These are phyloP conservation scores for Artibeus lituratus DNA, from an alignment of 2,797 vertebrate genomes.

Conservation along the genomic window DNA sequence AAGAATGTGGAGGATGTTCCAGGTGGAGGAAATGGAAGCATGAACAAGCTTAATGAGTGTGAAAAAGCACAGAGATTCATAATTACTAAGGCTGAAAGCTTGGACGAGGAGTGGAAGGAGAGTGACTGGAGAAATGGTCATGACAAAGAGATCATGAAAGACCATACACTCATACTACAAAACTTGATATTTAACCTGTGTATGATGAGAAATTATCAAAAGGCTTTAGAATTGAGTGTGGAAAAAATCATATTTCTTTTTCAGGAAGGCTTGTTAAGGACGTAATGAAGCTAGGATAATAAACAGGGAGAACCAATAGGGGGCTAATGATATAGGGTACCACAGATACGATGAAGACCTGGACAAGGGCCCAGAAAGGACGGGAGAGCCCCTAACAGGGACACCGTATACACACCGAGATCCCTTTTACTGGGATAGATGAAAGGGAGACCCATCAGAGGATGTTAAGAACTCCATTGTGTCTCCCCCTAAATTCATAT, in stretches of 20 bases:
- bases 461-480: neutral
- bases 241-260: neutral
- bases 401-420: fast-evolving
- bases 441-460: neutral
- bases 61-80: neutral
- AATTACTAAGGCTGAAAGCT: neutral
- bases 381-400: neutral
- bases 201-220: neutral
- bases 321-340: neutral
- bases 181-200: neutral
- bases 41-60: neutral
- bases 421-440: neutral
- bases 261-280: neutral
- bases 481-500: neutral
- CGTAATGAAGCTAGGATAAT: neutral
- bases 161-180: neutral
- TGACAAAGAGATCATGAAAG: neutral
- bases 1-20: neutral
- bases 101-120: neutral
- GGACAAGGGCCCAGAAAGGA: neutral
- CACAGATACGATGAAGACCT: neutral
- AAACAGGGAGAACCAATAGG: neutral
- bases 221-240: neutral
- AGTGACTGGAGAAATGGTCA: neutral
- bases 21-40: neutral